Evolutionary conservation across 2,113 vertebrate genomes (phyloP).

Genomic region (Strigops habroptila): DNA sequence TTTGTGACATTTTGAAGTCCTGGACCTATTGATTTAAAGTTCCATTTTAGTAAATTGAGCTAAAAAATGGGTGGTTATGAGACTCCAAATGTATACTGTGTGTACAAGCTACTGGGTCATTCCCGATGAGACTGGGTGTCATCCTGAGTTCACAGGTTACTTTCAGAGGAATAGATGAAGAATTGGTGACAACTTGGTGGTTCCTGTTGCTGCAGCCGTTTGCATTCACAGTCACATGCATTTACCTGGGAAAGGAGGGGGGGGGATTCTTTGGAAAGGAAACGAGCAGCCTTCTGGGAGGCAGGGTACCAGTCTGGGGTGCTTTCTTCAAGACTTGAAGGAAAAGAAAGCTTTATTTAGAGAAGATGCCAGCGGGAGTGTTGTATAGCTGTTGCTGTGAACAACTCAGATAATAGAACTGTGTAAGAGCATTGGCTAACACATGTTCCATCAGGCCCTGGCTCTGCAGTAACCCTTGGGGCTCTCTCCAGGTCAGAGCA

Average conservation of each 20-base stretch:
- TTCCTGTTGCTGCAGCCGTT: not conserved
- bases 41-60: not conserved
- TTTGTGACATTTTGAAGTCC: not conserved
- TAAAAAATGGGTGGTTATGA: not conserved
- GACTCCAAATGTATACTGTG: not conserved
- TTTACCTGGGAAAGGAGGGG: not conserved
- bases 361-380: not conserved
- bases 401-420: not conserved
- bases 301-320: not conserved
- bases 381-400: not conserved
- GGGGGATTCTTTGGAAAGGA: not conserved
- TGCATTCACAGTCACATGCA: not conserved
- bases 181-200: not conserved
- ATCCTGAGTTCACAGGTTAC: not conserved
- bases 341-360: not conserved
- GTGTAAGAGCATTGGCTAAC: not conserved
- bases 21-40: not conserved
- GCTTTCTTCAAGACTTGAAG: not conserved
- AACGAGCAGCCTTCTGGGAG: not conserved
- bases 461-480: not conserved
- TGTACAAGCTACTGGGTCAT: not conserved
- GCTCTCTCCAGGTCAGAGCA: not conserved
- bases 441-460: not conserved
- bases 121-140: not conserved
- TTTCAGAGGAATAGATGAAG: not conserved